These are phyloP conservation scores for Chrysopilus asiliformis DNA, from an alignment of 2,888 invertebrate genomes.

Conservation along the genomic window DNA sequence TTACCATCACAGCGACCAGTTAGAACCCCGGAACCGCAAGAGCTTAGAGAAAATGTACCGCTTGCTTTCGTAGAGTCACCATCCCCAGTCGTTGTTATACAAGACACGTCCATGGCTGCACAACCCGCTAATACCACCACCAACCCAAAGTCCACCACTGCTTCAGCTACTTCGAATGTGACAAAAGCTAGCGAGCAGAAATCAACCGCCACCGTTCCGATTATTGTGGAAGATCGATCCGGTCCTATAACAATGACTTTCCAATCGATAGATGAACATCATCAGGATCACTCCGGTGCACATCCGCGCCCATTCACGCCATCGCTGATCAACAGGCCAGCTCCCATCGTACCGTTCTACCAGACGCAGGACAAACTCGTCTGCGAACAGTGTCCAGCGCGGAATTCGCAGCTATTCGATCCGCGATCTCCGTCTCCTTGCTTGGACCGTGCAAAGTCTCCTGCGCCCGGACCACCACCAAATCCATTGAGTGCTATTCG, in stretches of 20 bases:
- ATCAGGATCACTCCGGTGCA: constrained; percentile 27
- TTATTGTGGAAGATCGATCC: constrained; percentile 35
- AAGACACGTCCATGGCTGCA: constrained; percentile 17
- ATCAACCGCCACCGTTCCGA: constrained; percentile 22
- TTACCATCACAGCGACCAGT: constrained; percentile 44
- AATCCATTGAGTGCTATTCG: constrained; percentile 49
- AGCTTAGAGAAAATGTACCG: constrained; percentile 37
- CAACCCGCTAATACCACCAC: constrained; percentile 14
- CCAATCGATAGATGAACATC: constrained; percentile 49
- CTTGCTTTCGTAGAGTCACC: constrained; percentile 34
- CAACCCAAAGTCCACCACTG: constrained; percentile 12
- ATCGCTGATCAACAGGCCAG: constrained; percentile 54
- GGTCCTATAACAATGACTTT: constrained; percentile 49
- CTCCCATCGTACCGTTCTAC: constrained; percentile 62
- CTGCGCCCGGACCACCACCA: constrained; percentile 56
- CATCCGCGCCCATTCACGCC: constrained; percentile 49
- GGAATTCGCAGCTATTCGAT: constrained; percentile 46
- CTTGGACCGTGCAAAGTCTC: constrained; percentile 52
- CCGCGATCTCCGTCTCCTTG: constrained; percentile 53
- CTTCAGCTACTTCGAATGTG: constrained; percentile 2
- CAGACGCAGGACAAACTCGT: constrained; percentile 55
- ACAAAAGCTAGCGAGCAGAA: constrained; percentile 14
- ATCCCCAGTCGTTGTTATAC: constrained; percentile 15
- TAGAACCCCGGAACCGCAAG: constrained; percentile 43
- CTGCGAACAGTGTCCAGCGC: constrained; percentile 48